Conservation (phyloP, 2,888 invertebrate species). For the Erebia palarica region DNA sequence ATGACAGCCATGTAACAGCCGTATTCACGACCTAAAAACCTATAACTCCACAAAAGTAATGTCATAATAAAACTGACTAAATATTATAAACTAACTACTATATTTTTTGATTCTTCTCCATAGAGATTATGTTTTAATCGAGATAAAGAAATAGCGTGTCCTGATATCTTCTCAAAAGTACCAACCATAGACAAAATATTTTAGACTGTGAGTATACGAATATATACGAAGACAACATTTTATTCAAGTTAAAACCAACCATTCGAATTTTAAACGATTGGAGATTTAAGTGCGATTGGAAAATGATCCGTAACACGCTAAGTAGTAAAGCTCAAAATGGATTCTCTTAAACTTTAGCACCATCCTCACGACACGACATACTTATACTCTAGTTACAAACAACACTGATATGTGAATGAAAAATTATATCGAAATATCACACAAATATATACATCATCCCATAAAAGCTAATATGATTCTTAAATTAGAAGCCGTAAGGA, state of each 20-base stretch:
- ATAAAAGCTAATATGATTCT: slow-evolving; percentile 27
- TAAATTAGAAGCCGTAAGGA: slow-evolving; percentile 12
- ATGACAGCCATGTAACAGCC: slow-evolving; percentile 39
- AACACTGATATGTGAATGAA: slow-evolving; percentile 73
- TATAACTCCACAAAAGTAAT: slow-evolving; percentile 15
- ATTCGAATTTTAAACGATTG: not conserved
- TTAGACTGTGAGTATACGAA: not conserved
- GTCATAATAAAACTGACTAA: slow-evolving; percentile 14
- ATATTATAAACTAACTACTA: not conserved
- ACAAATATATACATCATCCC: slow-evolving; percentile 30
- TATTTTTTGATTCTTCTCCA: not conserved
- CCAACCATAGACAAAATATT: not conserved
- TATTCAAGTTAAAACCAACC: slow-evolving; percentile 5
- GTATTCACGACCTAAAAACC: slow-evolving; percentile 19
- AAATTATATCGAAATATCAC: slow-evolving; percentile 49
- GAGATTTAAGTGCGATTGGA: slow-evolving; percentile 8
- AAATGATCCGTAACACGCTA: slow-evolving; percentile 30
- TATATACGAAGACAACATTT: no score
- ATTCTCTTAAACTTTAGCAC: slow-evolving; percentile 41
- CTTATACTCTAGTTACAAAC: slow-evolving; percentile 59
- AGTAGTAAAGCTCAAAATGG: slow-evolving; percentile 36
- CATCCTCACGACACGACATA: slow-evolving; percentile 77
- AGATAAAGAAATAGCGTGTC: not conserved
- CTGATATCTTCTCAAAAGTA: not conserved
- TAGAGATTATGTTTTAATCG: slow-evolving; percentile 30